Base-by-base conservation (phyloP, 2,113 vertebrate species). In the Chiloscyllium plagiosum region DNA sequence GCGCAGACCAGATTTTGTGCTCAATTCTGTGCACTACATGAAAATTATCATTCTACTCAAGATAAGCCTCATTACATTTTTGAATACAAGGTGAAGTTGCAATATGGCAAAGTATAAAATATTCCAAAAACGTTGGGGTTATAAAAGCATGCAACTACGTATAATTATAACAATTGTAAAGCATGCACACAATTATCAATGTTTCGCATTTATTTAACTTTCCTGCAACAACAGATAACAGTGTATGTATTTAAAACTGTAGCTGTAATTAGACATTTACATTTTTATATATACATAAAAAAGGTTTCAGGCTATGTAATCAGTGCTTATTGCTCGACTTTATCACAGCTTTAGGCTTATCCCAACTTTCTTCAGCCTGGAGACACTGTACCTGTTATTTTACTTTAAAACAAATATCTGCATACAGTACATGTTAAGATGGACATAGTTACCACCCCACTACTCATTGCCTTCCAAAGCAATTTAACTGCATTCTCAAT, bases 401-500 rank as follows among this genome's bases (percentile, higher is more conserved):
- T 97, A 97, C 97, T 97, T 96, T 96, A 97, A 97, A 97, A 97
- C 97, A 96, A 97, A 97, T 97, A 98, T 86, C 72, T 85, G 56
- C 65, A 95, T 83, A 95, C 29, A 42, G 72, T 70, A 50, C 24
- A 12, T 86, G 52, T 83, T 95, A 97, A 97, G 96, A 97, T 56
- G 96, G 42, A 96, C 96, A 96, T 96, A 96, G 96, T 96, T 96
- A 96, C 96, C 96, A 97, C 96, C 97, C 97, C 97, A 98, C 97
- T 97, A 96, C 95, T 98, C 99, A 99, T 98, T 96, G 98, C 98
- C 98, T 97, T 83, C 13, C 85, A 96, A 94, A 83, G 94, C 69
- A 83, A 70, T 68, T 95, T 93, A 96, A 96, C 96, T 96, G 96
- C 96, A 97, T 96, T 96, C 97, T 96, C 96, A 97, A 96, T 96